Base-by-base conservation (phyloP, 2,113 vertebrate genomes). In the Gnathonemus longibarbis region DNA sequence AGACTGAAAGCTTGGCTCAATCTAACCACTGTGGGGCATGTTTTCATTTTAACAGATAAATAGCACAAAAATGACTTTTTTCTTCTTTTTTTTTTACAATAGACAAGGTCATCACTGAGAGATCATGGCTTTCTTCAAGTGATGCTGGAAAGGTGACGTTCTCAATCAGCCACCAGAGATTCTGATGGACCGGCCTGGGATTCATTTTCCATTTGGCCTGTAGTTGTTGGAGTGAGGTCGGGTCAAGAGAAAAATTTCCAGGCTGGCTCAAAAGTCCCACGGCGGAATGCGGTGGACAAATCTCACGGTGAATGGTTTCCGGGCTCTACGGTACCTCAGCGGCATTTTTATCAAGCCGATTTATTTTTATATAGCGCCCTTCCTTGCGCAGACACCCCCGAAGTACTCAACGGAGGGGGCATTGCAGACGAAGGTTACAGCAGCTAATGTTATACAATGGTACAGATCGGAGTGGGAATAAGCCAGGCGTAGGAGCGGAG, bases 321-420 rank as follows among this genome's bases (percentile, higher is more conserved):
- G 74, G 74, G 74, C 35, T 80, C n/a, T 70, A 15, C n/a, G 62
- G n/a, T 70, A 31, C 62, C 62, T 13, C 62, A 31, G 62, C 3
- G 27, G 62, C 62, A 70, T 70, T 70, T 70, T 70, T 27, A 70
- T 31, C 62, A 70, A 31, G 74, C 7, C 74, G 35, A 80, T 42
- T 80, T 80, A 80, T 80, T 80, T 42, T 80, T 42, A 80, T 80
- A 80, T 80, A 80, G 74, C 74, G 74, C 74, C 74, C 13, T 35
- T 42, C 35, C 74, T 39, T 80, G 15, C 15, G 15, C 35, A 80
- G 74, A 35, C 74, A 80, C 74, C 74, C 74, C 74, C n/a, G 2
- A 80, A 42, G 74, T 35, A 39, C 74, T 80, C 35, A 42, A 17
- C 70, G 35, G 70, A 77, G 15, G 70, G 27, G 31, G 70, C 70